Base-by-base conservation (phyloP, 2,113 vertebrate species). In the Tachysurus fulvidraco region DNA sequence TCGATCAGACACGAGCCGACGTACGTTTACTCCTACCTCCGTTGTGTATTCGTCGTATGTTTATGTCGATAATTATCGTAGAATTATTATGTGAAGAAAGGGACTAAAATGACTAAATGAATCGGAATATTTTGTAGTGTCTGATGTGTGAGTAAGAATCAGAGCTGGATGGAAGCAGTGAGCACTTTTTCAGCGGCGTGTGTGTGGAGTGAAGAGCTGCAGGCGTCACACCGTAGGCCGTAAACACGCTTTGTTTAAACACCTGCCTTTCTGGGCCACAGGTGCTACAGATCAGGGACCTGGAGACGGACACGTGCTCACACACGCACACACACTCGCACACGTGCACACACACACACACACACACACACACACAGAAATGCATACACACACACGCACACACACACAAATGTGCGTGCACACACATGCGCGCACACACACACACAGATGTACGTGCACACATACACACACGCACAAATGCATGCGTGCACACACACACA, bases 211-310 rank as follows among this genome's bases (percentile, higher is more conserved):
- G 23, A 41, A 52, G 46, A 60, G 80, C 80, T 87, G 44, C 57
- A 62, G 57, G 52, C 81, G 71, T 90, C 91, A 93, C 92, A 81
- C 60, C 90, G 93, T 90, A 92, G 92, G 91, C 44, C 21, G 41
- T 74, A 88, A 87, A 74, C 83, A 86, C 10, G 81, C 93, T 93
- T 94, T 95, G 92, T 95, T 95, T 95, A 93, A 95, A 95, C 95
- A 95, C 94, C 94, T 95, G 94, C 91, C 92, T 91, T 88, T 91
- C 91, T 92, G 83, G 64, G 71, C 83, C 78, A 82, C 88, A 89
- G 88, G 88, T 89, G 88, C 85, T 85, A 52, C 28, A 11, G 82
- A 85, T 28, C 76, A 81, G 81, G 81, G 36, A 80, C 77, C 28
- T 52, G 17, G 67, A 78, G 59, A 44, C 21, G 28, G 55, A 77